Base-by-base conservation (phyloP, 2,113 vertebrate genomes). In the Leptodactylus fuscus region DNA sequence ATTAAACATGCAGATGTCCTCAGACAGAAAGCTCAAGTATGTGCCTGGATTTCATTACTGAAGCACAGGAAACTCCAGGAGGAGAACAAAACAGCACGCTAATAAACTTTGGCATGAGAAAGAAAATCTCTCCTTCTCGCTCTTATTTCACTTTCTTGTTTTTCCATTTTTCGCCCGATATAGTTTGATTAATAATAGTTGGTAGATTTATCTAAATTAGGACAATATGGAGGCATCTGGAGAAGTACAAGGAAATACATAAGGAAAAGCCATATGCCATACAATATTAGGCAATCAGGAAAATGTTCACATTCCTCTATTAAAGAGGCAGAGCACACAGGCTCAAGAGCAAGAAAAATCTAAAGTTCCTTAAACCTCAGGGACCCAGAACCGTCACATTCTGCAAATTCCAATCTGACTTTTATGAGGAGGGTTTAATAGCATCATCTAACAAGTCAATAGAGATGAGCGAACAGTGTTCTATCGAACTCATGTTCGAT, bases 1-100 rank as follows among this genome's bases (percentile, higher is more conserved):
- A 85, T 85, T 79, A 70, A 70, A 85, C 83, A 79, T 70, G 48
- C 75, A 85, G 60, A 85, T 85, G 83, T 79, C 82, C 79, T 70
- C 65, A 79, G 46, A 79, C 74, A 79, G 75, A 79, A 74, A 74
- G 81, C 81, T 60, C 69, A 83, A 58, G 22, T 55, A 53, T 79
- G 62, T 55, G 83, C 75, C 83, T 85, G 83, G 83, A 79, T 79
- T 79, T 85, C 75, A 79, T 85, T 85, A 85, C 75, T 36, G 62
- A 22, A 51, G 58, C 71, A 58, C 62, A 79, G 62, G 75, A 85
- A 85, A 85, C 32, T 70, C 83, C 32, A 58, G 62, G 58, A 85
- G 46, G n/a, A 85, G 75, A 69, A 67, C 5, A 85, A 78, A 85
- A 79, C 60, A 78, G 36, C 65, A 78, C 41, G 15, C 49, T 79